Evolutionary conservation across 2,888 invertebrate genomes (phyloP).

Genomic region (Tuberolachnus salignus): DNA sequence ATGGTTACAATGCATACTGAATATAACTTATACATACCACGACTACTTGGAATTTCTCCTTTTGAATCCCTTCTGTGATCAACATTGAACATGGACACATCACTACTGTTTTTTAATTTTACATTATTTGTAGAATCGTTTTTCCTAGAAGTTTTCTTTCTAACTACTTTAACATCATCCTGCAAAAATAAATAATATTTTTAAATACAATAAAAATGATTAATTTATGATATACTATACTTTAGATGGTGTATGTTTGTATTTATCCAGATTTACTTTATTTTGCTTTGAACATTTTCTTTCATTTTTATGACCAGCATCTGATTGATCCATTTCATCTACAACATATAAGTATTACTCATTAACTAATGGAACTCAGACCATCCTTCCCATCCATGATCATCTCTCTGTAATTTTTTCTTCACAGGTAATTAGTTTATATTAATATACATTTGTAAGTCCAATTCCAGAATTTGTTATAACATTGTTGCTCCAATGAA

Average conservation of each 20-base stretch:
- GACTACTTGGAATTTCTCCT: neutral
- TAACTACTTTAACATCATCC: too few species aligned
- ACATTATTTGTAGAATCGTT: too few species aligned
- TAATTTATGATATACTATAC: slow-evolving; percentile 24
- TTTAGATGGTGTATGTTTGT: slow-evolving; percentile 73
- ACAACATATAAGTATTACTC: neutral
- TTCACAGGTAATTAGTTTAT: too few species aligned
- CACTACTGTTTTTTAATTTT: slow-evolving; percentile 25
- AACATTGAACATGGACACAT: slow-evolving; percentile 26
- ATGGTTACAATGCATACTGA: too few species aligned
- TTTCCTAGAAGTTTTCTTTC: too few species aligned
- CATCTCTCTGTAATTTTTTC: too few species aligned
- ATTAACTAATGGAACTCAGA: too few species aligned
- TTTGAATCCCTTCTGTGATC: neutral
- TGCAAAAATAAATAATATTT: too few species aligned
- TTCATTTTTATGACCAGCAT: slow-evolving; percentile 64
- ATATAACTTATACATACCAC: slow-evolving; percentile 11
- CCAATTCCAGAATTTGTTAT: too few species aligned
- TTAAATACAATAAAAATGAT: neutral
- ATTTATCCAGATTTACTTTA: slow-evolving; percentile 73
- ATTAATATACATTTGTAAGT: too few species aligned
- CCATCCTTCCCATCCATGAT: too few species aligned
- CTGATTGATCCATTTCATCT: slow-evolving; percentile 41
- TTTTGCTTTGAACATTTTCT: slow-evolving; percentile 82
- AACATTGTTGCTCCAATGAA: too few species aligned